These are phyloP conservation scores for Forbesichthys papilliferus DNA, from an alignment of 2,113 vertebrate species.

Conservation along the genomic window DNA sequence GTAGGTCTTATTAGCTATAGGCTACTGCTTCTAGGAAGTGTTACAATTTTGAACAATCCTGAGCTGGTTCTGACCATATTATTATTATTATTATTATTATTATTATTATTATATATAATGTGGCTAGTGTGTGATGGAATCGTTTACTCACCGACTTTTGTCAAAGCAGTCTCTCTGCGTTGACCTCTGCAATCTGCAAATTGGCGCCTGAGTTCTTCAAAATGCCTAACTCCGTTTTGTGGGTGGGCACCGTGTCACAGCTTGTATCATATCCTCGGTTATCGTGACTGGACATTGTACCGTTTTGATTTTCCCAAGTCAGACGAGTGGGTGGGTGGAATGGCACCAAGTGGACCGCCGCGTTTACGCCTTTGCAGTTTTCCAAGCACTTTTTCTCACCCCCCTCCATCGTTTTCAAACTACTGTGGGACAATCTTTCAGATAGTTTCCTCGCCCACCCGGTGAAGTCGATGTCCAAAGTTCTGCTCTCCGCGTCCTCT, in stretches of 20 bases:
- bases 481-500: constrained; percentile 30
- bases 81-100: no score
- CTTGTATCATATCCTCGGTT: constrained; percentile 65
- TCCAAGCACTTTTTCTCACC: constrained; percentile 29
- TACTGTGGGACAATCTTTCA: constrained; percentile 59
- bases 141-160: constrained; percentile 48
- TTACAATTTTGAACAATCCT: no score
- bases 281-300: constrained; percentile 31
- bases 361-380: constrained; percentile 41
- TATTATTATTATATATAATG: no score
- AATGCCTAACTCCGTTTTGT: constrained; percentile 60
- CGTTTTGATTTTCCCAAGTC: constrained; percentile 44
- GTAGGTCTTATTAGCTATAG: no score
- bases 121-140: neutral
- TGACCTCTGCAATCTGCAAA: constrained; percentile 30
- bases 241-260: constrained; percentile 19
- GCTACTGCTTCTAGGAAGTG: no score
- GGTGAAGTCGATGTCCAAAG: constrained; percentile 55
- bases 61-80: no score
- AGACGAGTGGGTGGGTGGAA: constrained; percentile 29
- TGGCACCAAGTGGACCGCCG: neutral
- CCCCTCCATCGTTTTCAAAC: constrained; percentile 47
- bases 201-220: constrained; percentile 43
- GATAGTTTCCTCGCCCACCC: constrained; percentile 74
- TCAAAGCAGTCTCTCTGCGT: constrained; percentile 64